Evolutionary conservation across 2,797 vertebrate genomes (phyloP).

Genomic region (Sebastes wilsoni): DNA sequence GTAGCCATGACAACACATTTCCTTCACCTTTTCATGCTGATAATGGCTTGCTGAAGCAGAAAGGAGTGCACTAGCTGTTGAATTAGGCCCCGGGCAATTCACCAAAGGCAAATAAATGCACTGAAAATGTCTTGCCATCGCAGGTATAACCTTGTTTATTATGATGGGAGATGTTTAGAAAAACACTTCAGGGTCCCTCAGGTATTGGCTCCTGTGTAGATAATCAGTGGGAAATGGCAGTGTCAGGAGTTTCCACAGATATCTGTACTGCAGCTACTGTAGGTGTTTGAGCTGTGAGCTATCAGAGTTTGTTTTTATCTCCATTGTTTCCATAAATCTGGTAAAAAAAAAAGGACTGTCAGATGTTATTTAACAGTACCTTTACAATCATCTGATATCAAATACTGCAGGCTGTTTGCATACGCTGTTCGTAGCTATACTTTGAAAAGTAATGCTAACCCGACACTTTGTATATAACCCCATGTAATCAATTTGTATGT

Average conservation of each 20-base stretch:
- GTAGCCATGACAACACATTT: slow-evolving; percentile 74
- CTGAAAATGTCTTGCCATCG: slow-evolving; percentile 1
- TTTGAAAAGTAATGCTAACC: background rate
- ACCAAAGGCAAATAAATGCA: slow-evolving; percentile 17
- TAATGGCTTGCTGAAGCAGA: slow-evolving; percentile 42
- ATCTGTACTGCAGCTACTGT: background rate
- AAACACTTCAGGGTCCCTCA: slow-evolving; percentile 26
- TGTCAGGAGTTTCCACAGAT: slow-evolving; percentile 33
- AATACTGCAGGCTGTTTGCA: background rate
- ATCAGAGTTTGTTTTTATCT: slow-evolving; percentile 7
- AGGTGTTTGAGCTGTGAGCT: background rate
- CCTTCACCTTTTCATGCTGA: slow-evolving; percentile 57
- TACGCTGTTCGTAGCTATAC: background rate
- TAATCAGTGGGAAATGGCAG: slow-evolving; percentile 32
- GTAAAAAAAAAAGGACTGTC: background rate
- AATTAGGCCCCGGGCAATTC: slow-evolving; percentile 27
- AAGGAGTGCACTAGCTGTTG: slow-evolving; percentile 12
- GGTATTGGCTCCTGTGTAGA: slow-evolving; percentile 18
- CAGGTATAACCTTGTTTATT: slow-evolving; percentile 45
- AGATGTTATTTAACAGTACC: background rate
- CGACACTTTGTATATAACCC: background rate
- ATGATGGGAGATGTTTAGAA: slow-evolving; percentile 30
- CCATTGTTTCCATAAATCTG: background rate
- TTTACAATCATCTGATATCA: background rate
- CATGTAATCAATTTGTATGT: background rate